Percentiles rank a stretch among this genome's conserved stretches.
These are phyloP conservation scores for Synaphobranchus kaupii DNA, from an alignment of 2,797 vertebrate genomes.

Conservation along the genomic window DNA sequence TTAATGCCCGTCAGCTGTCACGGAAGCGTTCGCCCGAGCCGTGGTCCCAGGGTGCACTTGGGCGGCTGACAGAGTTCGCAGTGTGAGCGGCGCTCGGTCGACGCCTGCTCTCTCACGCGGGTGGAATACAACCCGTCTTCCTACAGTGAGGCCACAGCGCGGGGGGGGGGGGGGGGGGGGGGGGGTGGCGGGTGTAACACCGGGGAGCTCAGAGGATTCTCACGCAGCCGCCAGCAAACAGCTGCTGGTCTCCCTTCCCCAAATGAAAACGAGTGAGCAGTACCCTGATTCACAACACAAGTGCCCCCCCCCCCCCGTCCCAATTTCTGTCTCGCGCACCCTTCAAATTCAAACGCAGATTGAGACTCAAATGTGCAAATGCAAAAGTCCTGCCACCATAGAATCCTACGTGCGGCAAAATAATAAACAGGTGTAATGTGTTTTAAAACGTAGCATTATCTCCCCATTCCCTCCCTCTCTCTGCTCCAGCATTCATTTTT, in stretches of 20 bases:
- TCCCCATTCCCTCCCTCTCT: constrained; percentile 36
- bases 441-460: constrained; percentile 11
- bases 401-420: background rate
- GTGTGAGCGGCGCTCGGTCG: constrained; percentile 45
- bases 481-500: constrained; percentile 77
- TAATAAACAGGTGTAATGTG: background rate
- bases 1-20: background rate
- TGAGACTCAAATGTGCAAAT: background rate
- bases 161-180: constrained; percentile 67
- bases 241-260: constrained; percentile 58
- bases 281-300: too few species aligned
- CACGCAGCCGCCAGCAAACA: constrained; percentile 66
- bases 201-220: constrained; percentile 69
- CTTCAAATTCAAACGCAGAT: background rate
- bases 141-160: constrained; percentile 54
- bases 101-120: constrained; percentile 2
- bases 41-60: background rate
- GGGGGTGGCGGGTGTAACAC: constrained; percentile 67
- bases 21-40: background rate
- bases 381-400: background rate
- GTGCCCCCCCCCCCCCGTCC: too few species aligned
- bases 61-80: constrained; percentile 33
- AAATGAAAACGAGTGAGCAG: background rate
- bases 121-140: constrained; percentile 47
- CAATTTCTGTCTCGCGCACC: background rate